Conservation (phyloP, 1,140 invertebrate species). For the Steinernema khuongi region DNA sequence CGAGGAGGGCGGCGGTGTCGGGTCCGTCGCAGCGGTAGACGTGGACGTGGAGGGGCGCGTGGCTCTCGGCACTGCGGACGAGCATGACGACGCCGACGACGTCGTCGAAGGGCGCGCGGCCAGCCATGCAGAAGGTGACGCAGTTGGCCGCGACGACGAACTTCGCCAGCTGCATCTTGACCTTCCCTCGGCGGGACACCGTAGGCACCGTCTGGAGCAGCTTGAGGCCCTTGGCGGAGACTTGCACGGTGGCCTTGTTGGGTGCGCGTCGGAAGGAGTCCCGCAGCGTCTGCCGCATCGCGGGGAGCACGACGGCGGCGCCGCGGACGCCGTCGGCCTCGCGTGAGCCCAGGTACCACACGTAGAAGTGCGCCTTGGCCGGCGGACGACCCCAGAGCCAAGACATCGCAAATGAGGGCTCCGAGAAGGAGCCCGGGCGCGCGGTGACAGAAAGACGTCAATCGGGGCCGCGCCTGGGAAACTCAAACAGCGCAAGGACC, state of each 20-base stretch:
- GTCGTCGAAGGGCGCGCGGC: slow-evolving; percentile 68
- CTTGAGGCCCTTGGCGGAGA: slow-evolving; percentile 85
- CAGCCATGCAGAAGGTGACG: slow-evolving; percentile 76
- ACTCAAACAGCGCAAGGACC: not conserved
- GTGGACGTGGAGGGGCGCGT: slow-evolving; percentile 81
- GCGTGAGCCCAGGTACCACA: slow-evolving; percentile 92
- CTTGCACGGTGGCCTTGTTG: slow-evolving; percentile 76
- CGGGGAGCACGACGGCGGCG: slow-evolving; percentile 72
- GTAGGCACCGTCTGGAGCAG: slow-evolving; percentile 72
- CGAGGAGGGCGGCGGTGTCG: slow-evolving; percentile 78
- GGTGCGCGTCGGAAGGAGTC: slow-evolving; percentile 78
- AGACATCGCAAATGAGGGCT: not conserved
- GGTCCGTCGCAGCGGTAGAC: slow-evolving; percentile 88
- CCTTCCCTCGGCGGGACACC: slow-evolving; percentile 63
- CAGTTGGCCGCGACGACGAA: slow-evolving; percentile 89
- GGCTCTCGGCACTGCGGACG: slow-evolving; percentile 82
- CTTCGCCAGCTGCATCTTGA: slow-evolving; percentile 69
- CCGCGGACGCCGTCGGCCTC: slow-evolving; percentile 82
- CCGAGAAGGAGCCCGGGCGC: not conserved
- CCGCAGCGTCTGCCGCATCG: slow-evolving; percentile 75
- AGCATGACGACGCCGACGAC: slow-evolving; percentile 82
- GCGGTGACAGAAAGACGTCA: not conserved
- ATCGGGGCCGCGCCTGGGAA: too few species aligned
- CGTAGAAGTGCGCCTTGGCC: slow-evolving; percentile 87
- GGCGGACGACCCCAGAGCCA: not conserved